These are phyloP conservation scores for Leptopilina boulardi DNA, from an alignment of 1,140 invertebrate species.

Conservation along the genomic window DNA sequence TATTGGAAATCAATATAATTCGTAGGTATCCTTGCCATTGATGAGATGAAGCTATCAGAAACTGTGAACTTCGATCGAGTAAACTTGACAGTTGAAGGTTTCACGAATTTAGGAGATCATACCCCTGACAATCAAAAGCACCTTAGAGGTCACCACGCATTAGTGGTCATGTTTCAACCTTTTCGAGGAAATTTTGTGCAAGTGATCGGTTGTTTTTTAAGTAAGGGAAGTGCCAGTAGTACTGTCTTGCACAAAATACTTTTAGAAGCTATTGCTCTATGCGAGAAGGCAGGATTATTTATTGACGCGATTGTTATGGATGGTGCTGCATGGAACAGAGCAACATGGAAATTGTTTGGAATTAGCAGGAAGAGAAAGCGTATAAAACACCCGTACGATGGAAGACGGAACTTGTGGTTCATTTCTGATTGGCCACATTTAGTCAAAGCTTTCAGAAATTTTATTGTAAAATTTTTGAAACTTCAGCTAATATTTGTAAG, in stretches of 20 bases:
- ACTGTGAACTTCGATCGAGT: slow-evolving; percentile 8
- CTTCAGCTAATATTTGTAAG: neutral
- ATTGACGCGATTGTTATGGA: slow-evolving; percentile 43
- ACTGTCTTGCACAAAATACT: slow-evolving; percentile 50
- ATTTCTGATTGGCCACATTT: slow-evolving; percentile 43
- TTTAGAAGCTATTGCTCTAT: slow-evolving; percentile 45
- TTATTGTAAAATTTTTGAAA: slow-evolving; percentile 2
- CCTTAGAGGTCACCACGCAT: slow-evolving; percentile 51
- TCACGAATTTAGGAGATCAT: slow-evolving; percentile 50
- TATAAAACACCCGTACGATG: slow-evolving; percentile 32
- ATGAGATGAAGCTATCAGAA: neutral
- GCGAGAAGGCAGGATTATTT: slow-evolving; percentile 39
- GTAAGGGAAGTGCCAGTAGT: slow-evolving; percentile 42
- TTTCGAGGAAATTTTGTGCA: slow-evolving; percentile 54
- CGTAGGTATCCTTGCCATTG: neutral
- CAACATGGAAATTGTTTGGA: slow-evolving; percentile 42
- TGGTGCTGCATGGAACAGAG: slow-evolving; percentile 48
- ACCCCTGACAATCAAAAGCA: slow-evolving; percentile 47
- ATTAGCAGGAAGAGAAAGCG: slow-evolving; percentile 36
- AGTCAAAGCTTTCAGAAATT: slow-evolving; percentile 35
- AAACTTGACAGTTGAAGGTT: slow-evolving; percentile 34
- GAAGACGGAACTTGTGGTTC: slow-evolving; percentile 34
- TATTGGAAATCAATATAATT: neutral
- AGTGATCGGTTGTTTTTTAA: slow-evolving; percentile 51
- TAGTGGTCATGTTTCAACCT: slow-evolving; percentile 58